phyloP scores from a whole-genome alignment of 2,888 invertebrate genomes.

The Agrilus mali region DNA sequence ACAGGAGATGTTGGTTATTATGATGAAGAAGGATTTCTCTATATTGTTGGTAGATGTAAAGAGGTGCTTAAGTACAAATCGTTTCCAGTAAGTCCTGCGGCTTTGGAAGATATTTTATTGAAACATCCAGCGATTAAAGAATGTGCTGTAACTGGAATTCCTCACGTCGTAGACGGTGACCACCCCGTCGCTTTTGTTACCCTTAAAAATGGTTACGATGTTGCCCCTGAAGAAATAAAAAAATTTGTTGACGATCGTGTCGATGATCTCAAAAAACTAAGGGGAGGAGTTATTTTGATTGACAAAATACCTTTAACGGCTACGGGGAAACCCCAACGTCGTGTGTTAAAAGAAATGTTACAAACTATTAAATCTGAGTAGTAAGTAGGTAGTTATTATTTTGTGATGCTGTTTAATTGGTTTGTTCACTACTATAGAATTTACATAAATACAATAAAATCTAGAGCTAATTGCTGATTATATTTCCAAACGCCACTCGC shows the following conservation, averaged over 20 bases:
- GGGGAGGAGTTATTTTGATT: constrained; percentile 11
- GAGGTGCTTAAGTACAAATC: constrained; percentile 36
- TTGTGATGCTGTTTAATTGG: no score
- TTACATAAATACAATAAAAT: no score
- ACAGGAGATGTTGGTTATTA: constrained; percentile 38
- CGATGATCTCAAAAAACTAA: constrained; percentile 9
- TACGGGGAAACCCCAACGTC: constrained; percentile 6
- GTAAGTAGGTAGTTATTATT: no score
- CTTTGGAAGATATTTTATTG: constrained; percentile 58
- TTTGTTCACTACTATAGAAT: no score
- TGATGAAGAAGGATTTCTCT: constrained; percentile 34
- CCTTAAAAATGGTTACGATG: constrained; percentile 31
- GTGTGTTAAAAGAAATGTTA: no score
- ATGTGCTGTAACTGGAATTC: constrained; percentile 68
- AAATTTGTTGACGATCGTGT: constrained; percentile 34
- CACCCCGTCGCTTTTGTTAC: constrained; percentile 59
- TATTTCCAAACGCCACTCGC: no score
- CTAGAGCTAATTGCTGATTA: no score
- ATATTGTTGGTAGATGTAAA: constrained; percentile 35
- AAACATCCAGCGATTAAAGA: constrained; percentile 59
- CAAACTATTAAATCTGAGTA: no score
- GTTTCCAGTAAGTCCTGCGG: constrained; percentile 57
- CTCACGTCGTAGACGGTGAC: constrained; percentile 56
- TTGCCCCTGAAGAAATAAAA: constrained; percentile 41
- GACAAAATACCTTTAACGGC: constrained; percentile 9